A percentile compares a stretch with the other conserved stretches of the same genome.
Conservation (phyloP, 2,797 vertebrate species). For the Poeciliopsis infans region DNA sequence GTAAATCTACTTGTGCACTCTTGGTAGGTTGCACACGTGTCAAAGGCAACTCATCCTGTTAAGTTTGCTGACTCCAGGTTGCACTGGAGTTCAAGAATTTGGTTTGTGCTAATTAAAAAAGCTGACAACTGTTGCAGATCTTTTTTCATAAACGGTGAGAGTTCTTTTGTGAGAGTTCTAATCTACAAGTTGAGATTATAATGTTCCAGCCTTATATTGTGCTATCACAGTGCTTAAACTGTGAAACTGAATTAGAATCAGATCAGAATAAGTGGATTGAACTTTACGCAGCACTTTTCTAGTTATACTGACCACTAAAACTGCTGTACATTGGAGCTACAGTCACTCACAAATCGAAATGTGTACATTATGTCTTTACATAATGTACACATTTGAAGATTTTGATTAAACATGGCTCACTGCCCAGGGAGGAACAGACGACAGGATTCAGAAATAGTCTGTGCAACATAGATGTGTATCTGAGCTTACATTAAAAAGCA, state of each 20-base stretch:
- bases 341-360: not conserved
- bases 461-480: not conserved
- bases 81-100: constrained; percentile 18
- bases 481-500: not conserved
- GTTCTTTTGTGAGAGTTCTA: not conserved
- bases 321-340: not conserved
- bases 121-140: not conserved
- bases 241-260: not conserved
- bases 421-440: not conserved
- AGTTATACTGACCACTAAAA: not conserved
- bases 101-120: not conserved
- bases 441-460: not conserved
- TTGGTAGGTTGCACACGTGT: constrained; percentile 14
- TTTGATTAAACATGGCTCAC: not conserved
- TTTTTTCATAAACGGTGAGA: not conserved
- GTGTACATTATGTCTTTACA: not conserved
- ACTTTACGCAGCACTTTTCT: not conserved
- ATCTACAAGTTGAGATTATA: not conserved
- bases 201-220: not conserved
- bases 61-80: constrained; percentile 6
- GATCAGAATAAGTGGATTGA: not conserved
- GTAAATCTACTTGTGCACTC: constrained; percentile 8
- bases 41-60: constrained; percentile 32
- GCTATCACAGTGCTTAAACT: not conserved
- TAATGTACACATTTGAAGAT: not conserved